Percentiles rank a stretch among this genome's conserved stretches.
Evolutionary conservation across 2,113 vertebrate genomes (phyloP).

Genomic region (Periophthalmus modestus): DNA sequence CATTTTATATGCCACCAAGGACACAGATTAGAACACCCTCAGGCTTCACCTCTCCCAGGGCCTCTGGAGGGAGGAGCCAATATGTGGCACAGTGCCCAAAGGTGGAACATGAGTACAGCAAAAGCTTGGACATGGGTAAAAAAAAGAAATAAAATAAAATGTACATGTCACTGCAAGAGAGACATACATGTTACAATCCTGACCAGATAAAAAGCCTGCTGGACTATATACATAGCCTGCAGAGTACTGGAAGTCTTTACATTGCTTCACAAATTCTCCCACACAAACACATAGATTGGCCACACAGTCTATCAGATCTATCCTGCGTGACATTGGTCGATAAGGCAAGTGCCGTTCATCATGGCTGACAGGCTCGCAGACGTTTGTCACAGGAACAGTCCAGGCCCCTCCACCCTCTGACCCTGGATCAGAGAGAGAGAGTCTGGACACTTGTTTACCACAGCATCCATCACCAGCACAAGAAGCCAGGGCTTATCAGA

Average conservation of each 20-base stretch:
- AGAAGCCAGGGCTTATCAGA: background rate
- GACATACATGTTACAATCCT: constrained; percentile 22
- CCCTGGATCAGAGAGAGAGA: constrained; percentile 12
- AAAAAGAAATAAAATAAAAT: background rate
- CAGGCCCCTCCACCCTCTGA: constrained; percentile 8
- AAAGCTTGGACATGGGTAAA: background rate
- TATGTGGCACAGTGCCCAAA: constrained; percentile 7
- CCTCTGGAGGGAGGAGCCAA: background rate
- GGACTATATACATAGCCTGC: constrained; percentile 8
- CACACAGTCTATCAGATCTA: constrained; percentile 48
- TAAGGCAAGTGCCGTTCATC: constrained; percentile 44
- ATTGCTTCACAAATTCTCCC: constrained; percentile 8
- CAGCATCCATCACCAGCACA: constrained; percentile 6
- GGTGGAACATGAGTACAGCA: constrained; percentile 15
- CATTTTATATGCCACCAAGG: constrained; percentile 19
- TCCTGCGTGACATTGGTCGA: constrained; percentile 46
- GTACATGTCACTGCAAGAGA: constrained; percentile 31
- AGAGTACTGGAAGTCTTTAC: constrained; percentile 33
- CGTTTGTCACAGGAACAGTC: constrained; percentile 33
- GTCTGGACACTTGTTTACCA: constrained; percentile 5
- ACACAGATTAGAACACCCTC: constrained; percentile 16
- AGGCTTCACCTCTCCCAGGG: constrained; percentile 44
- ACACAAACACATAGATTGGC: constrained; percentile 28
- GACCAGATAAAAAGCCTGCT: constrained; percentile 9
- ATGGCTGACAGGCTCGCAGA: constrained; percentile 34